Evolutionary conservation across 2,797 vertebrate species (phyloP), one percentile per base, ranked within the genome.

Genomic region (Psittacula derbiana): DNA sequence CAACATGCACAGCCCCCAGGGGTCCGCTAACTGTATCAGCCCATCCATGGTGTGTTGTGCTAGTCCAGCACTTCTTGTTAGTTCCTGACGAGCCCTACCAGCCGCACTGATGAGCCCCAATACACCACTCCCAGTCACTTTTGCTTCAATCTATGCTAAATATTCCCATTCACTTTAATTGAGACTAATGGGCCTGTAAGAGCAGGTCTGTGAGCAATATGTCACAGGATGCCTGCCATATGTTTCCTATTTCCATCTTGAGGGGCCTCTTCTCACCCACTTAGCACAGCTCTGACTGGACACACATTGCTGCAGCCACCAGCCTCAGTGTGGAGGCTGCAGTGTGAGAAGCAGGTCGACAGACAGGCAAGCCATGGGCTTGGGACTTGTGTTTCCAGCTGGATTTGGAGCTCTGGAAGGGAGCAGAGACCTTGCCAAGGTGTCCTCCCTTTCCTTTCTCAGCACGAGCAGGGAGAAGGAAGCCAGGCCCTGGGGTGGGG

Each of bases 151-250:
- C 67, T 75, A 58, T 79, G 66, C 86, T 95, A 60, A 92, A 90
- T 84, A 90, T 62, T 66, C 76, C 88, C 53, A 11, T 28, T 40
- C 46, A 30, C 53, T 84, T 57, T 90, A 94, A 94, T 18, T 76
- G 92, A 90, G 73, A 79, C 73, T 97, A 92, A 95, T 93, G 86
- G 86, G 66, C 80, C 95, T 90, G 80, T 50, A 79, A 94, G 78
- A 52, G 50, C 62, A 60, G 81, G 83, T 47, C 94, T 96, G 87
- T 55, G 57, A 85, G 86, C 89, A 95, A 50, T 91, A 71, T 89
- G 91, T 66, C 64, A 60, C 69, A 50, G 43, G 47, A 71, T 31
- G 47, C 33, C 50, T 62, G 85, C 93, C 92, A 75, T 94, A 90
- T 95, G 94, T 46, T 86, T 33, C 76, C 43, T 36, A 25, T 31